Conservation (phyloP, 2,888 invertebrate species). For the Eumerus sabulonum region DNA sequence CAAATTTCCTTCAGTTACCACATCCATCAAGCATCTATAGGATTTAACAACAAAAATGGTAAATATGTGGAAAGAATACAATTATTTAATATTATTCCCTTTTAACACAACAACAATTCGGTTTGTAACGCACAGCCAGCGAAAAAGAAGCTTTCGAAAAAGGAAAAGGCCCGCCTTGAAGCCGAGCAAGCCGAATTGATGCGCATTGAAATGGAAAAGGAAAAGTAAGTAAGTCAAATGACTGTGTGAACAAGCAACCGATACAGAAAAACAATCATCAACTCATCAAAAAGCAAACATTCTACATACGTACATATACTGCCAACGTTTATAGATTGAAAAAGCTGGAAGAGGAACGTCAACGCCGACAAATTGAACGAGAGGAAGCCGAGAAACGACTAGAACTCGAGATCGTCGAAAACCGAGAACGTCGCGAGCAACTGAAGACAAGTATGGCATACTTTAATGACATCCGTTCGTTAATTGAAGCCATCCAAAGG, state of each 20-base stretch:
- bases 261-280: background rate
- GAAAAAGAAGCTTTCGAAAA: conserved; percentile 79
- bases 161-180: conserved; percentile 78
- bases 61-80: conserved; percentile 4
- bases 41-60: conserved; percentile 42
- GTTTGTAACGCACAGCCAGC: conserved; percentile 72
- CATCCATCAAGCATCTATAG: too few species aligned
- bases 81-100: too few species aligned
- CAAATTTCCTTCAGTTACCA: too few species aligned
- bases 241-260: background rate
- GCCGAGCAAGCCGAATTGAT: conserved; percentile 78
- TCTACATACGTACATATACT: background rate
- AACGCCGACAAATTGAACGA: conserved; percentile 77
- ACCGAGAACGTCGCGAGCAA: conserved; percentile 76
- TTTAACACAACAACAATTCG: background rate
- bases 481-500: conserved; percentile 75
- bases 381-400: conserved; percentile 77
- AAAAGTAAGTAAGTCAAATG: conserved; percentile 76
- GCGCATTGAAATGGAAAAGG: conserved; percentile 79
- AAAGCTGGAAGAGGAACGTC: conserved; percentile 77
- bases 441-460: conserved; percentile 76
- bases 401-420: conserved; percentile 77
- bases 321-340: conserved; percentile 71
- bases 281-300: background rate
- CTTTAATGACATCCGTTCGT: conserved; percentile 73